Evolutionary conservation across 2,113 vertebrate genomes (phyloP).

Genomic region (Oriolus oriolus): DNA sequence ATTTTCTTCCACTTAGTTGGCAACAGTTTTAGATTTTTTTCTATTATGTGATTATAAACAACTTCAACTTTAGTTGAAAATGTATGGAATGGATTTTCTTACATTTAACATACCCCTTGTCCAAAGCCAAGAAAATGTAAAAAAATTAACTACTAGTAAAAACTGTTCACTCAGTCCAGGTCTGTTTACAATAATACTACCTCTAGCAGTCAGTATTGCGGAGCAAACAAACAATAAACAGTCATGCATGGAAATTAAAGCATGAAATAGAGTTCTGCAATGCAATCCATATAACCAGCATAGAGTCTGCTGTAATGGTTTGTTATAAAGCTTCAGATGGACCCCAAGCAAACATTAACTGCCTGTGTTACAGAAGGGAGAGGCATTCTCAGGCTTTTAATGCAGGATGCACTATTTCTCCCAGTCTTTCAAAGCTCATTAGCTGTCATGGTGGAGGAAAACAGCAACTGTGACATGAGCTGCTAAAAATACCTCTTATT

Average conservation of each 20-base stretch:
- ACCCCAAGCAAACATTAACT: slow-evolving; percentile 43
- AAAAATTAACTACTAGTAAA: background rate
- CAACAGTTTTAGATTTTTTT: background rate
- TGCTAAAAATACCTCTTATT: slow-evolving; percentile 74
- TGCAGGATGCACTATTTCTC: slow-evolving; percentile 39
- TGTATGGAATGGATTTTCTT: background rate
- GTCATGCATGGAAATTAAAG: slow-evolving; percentile 30
- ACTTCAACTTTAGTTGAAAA: background rate
- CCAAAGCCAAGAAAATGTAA: background rate
- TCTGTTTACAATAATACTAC: background rate
- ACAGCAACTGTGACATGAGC: slow-evolving; percentile 66
- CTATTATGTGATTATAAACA: background rate
- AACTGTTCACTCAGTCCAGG: background rate
- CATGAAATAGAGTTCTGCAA: slow-evolving; percentile 12
- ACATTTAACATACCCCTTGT: background rate
- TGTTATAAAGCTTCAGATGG: background rate
- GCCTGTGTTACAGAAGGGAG: background rate
- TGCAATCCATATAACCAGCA: background rate
- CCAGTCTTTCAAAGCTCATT: slow-evolving; percentile 57
- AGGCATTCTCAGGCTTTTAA: slow-evolving; percentile 26
- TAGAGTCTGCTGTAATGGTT: background rate
- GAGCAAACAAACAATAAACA: background rate
- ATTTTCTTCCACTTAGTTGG: background rate
- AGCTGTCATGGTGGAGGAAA: slow-evolving; percentile 62
- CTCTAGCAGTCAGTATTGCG: background rate